Evolutionary conservation across 1,140 invertebrate genomes (phyloP), one percentile per base, ranked within the genome.

Genomic region (Nasonia vitripennis): DNA sequence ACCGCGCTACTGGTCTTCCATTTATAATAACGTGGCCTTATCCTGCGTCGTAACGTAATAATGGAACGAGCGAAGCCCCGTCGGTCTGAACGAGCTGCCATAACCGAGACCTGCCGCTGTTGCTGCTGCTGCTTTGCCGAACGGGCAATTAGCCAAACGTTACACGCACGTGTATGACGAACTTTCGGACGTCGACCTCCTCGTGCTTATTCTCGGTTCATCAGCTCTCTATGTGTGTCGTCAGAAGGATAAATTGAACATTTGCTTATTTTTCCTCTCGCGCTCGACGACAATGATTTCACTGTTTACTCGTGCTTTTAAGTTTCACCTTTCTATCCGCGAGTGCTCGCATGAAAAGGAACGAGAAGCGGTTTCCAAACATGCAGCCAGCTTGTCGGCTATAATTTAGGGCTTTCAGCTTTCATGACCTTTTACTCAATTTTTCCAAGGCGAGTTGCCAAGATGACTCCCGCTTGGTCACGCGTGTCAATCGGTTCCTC

Each of bases 1-100:
- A 87, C 88, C 81, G 85, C 83, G 91, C 92, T 93, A 93, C 92
- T 87, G 92, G 92, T 93, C 90, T 93, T 93, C 89, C 91, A 88
- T 89, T 89, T 92, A 92, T 93, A 92, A 93, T 93, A 86, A 82
- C 74, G 23, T 85, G 89, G 86, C 87, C 87, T 88, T 89, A 90
- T 90, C 88, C 87, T 89, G 41, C 37, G 31, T 91, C 89, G 86
- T 91, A 92, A 92, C 88, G 87, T 90, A 91, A 92, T 92, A 93
- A 93, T 92, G 89, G 89, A 75, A 41, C 23, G 37, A 75, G n/a
- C 74, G 41, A 75, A 75, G 34, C 41, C 37, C 27, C 37, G 74
- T 37, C 34, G 20, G n/a, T 5, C 83, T 77, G 87, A 90, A 92
- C 87, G 89, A 89, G 88, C 89, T 90, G 89, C 88, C 90, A 91